A percentile compares a stretch with the other conserved stretches of the same genome.
These are phyloP conservation scores for Ciconia nigra DNA, from an alignment of 2,797 vertebrate species.

Conservation along the genomic window DNA sequence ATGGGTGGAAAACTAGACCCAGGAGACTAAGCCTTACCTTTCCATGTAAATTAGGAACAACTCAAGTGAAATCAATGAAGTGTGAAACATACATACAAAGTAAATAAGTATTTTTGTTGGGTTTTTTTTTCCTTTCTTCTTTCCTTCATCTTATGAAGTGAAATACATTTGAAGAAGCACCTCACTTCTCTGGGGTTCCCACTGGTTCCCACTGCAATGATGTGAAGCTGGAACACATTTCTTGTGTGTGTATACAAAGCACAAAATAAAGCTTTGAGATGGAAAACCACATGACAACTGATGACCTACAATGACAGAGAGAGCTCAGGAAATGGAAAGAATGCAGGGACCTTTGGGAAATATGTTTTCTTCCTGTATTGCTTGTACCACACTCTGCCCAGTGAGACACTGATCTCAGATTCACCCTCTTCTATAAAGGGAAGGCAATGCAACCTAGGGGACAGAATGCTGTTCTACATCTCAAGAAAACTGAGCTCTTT, in stretches of 20 bases:
- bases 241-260: neutral
- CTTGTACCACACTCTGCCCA: neutral
- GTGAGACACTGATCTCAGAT: neutral
- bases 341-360: neutral
- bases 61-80: neutral
- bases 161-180: neutral
- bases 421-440: neutral
- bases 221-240: neutral
- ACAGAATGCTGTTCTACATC: neutral
- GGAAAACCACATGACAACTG: neutral
- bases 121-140: neutral
- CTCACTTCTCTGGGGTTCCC: neutral
- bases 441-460: accelerated
- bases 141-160: neutral
- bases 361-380: neutral
- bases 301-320: neutral
- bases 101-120: neutral
- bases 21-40: neutral
- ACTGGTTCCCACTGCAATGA: neutral
- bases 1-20: neutral
- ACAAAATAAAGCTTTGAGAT: neutral
- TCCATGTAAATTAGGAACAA: neutral
- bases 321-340: neutral
- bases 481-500: neutral
- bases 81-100: neutral